Evolutionary conservation across 2,888 invertebrate species (phyloP), one percentile per base, ranked within the genome.

Genomic region (Tinea pellionella): DNA sequence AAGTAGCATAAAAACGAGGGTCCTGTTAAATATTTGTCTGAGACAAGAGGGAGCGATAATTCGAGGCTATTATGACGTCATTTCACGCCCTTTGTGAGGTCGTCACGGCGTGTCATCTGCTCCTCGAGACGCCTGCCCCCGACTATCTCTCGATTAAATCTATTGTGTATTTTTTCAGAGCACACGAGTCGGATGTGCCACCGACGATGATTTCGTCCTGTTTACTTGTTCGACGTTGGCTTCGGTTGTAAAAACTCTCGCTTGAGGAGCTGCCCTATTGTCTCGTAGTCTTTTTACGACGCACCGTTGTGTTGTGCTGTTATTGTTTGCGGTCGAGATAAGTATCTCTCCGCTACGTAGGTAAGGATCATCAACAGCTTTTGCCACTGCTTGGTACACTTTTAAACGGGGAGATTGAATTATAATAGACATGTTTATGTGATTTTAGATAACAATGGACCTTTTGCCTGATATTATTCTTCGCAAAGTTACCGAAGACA

Each of bases 61-160:
- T 85, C 86, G 86, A 83, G 74, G 80, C 81, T 84, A 87, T 87
- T 86, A 87, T 86, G 87, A 86, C 86, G 86, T 87, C 85, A 86
- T 78, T 86, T 86, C 82, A 82, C 86, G 85, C 85, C 85, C 75
- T 85, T 87, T 87, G 86, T 87, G 77, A 74, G 80, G 75, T 78
- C 85, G 83, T 87, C 85, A 85, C 80, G 74, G 71, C 83, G 79
- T 86, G 87, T 87, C 87, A 87, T 86, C 86, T 86, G 87, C 85
- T 84, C 71, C 79, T 83, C 76, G 80, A 86, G 87, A 85, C 86
- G 87, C 85, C 81, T 84, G 81, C 79, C 78, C 30, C 73, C 74
- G 62, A 75, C 86, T 85, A 85, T 86, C 84, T 82, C 78, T 76
- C 85, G 85, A 84, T 86, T 84, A 81, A 77, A 86, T 85, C 86